A percentile compares a stretch with the other conserved stretches of the same genome.
Conservation (phyloP, 1,140 invertebrate species). For the Thaumatotibia leucotreta region DNA sequence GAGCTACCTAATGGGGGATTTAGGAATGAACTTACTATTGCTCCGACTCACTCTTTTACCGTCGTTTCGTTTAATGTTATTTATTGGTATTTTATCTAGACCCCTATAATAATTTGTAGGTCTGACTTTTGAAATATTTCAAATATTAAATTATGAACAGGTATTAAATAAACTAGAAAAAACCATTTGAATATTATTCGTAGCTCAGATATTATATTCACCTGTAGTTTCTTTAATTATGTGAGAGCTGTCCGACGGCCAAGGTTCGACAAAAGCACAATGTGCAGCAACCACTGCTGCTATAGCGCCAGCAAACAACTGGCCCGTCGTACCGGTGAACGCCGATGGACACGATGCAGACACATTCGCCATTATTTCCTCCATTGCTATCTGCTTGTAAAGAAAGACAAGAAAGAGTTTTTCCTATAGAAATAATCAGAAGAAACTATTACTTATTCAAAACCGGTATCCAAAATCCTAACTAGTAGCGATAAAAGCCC, state of each 20-base stretch:
- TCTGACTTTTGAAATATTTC: too few species aligned
- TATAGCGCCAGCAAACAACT: conserved; percentile 75
- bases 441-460: background rate
- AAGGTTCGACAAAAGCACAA: conserved; percentile 76
- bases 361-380: conserved; percentile 28
- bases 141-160: too few species aligned
- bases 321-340: conserved; percentile 53
- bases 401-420: background rate
- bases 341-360: conserved; percentile 35
- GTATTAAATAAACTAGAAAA: too few species aligned
- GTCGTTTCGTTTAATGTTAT: too few species aligned
- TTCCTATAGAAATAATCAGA: background rate
- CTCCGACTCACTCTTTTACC: too few species aligned
- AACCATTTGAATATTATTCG: background rate
- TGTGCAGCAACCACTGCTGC: conserved; percentile 72
- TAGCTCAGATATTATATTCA: conserved; percentile 10
- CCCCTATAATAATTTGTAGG: too few species aligned
- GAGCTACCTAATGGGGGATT: too few species aligned
- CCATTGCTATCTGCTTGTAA: conserved; percentile 25
- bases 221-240: conserved; percentile 24
- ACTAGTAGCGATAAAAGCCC: too few species aligned
- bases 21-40: too few species aligned
- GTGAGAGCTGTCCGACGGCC: conserved; percentile 68
- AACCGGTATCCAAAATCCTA: background rate
- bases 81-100: too few species aligned